A percentile compares a stretch with the other conserved stretches of the same genome.
Conservation (phyloP, 2,888 invertebrate species). For the Bembecia ichneumoniformis region DNA sequence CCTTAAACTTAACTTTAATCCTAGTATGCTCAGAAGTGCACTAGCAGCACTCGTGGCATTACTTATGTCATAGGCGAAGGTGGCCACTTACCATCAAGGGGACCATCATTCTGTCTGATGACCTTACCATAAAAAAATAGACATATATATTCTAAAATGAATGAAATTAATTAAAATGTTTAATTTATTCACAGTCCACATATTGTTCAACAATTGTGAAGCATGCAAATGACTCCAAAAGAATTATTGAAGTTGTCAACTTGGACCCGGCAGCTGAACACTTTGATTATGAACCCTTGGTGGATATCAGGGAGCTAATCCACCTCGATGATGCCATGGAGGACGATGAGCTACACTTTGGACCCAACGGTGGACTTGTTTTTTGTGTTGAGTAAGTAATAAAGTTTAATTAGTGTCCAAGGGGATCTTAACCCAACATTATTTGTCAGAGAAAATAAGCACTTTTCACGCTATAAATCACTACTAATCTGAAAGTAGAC, state of each 20-base stretch:
- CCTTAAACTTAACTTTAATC: too few species aligned
- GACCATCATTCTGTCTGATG: too few species aligned
- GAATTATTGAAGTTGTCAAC: constrained; percentile 90
- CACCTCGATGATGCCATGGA: constrained; percentile 98
- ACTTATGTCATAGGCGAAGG: too few species aligned
- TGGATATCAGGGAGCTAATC: constrained; percentile 91
- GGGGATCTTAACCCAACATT: too few species aligned
- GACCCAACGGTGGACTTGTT: constrained; percentile 97
- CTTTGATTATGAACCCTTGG: constrained; percentile 91
- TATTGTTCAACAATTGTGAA: constrained; percentile 91
- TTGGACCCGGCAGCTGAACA: constrained; percentile 98
- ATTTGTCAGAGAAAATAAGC: too few species aligned
- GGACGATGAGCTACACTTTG: constrained; percentile 92
- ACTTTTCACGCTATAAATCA: too few species aligned
- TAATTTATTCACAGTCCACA: constrained; percentile 78
- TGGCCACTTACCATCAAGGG: too few species aligned
- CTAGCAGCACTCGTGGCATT: too few species aligned
- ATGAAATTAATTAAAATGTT: neutral
- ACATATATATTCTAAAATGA: too few species aligned
- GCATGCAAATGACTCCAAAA: constrained; percentile 83
- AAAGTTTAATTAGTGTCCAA: neutral
- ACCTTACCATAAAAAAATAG: too few species aligned
- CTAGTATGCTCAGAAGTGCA: too few species aligned
- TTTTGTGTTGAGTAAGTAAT: constrained; percentile 90
- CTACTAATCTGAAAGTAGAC: too few species aligned